Conservation (phyloP, 2,797 vertebrate genomes). For the Parauchenoglanis ngamensis region DNA sequence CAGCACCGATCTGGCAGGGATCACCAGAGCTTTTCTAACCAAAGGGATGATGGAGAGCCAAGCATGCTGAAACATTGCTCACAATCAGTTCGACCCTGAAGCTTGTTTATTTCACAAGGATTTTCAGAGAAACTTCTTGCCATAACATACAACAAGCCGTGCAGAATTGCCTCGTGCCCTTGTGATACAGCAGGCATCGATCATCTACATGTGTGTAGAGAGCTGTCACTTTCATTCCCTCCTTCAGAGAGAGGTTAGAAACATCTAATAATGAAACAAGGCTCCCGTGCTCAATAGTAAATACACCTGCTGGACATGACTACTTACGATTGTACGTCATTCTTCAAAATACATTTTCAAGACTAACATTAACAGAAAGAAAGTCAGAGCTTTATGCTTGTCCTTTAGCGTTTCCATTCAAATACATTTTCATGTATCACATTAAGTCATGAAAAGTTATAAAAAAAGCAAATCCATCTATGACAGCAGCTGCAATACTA, state of each 20-base stretch:
- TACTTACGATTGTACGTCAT: no score
- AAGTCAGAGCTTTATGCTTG: background rate
- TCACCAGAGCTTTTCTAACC: constrained; percentile 2
- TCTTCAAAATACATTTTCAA: background rate
- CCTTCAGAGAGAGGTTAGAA: background rate
- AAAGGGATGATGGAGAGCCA: constrained; percentile 19
- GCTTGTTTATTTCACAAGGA: constrained; percentile 22
- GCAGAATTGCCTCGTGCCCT: background rate
- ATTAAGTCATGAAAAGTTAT: no score
- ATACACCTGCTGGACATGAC: background rate
- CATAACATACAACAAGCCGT: constrained; percentile 12
- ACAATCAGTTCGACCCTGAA: constrained; percentile 7
- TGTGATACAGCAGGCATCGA: constrained; percentile 22
- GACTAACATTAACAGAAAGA: background rate
- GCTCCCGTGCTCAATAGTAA: background rate
- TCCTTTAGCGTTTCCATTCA: background rate
- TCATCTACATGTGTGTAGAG: background rate
- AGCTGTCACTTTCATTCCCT: constrained; percentile 3
- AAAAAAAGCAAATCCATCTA: background rate
- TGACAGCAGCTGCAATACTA: background rate
- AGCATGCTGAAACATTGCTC: constrained; percentile 28
- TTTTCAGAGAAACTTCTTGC: constrained; percentile 4
- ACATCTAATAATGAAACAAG: background rate
- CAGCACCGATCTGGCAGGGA: background rate
- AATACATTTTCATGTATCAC: background rate